Conservation (phyloP, 2,113 vertebrate genomes). For the Machaerirhynchus nigripectus region DNA sequence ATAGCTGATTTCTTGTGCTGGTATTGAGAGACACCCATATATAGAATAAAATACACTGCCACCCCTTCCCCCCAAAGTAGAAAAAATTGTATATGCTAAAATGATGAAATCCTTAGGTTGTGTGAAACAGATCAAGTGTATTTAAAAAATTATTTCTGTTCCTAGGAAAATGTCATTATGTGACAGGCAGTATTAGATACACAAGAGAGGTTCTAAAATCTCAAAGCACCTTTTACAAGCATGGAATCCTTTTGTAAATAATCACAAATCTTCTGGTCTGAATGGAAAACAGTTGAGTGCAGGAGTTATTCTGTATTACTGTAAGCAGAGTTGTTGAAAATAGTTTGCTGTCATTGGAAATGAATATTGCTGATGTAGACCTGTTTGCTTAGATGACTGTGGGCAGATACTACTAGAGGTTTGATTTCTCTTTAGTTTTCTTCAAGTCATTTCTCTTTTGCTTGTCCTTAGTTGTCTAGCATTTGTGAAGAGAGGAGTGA, state of each 20-base stretch:
- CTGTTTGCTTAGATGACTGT: not conserved
- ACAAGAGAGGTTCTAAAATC: not conserved
- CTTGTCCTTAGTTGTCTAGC: not conserved
- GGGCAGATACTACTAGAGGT: not conserved
- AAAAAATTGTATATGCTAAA: not conserved
- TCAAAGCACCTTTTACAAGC: not conserved
- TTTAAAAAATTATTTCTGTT: not conserved
- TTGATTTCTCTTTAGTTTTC: not conserved
- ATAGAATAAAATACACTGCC: not conserved
- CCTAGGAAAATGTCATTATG: not conserved
- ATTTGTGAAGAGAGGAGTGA: not conserved
- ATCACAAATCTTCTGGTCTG: not conserved
- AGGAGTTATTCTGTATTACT: not conserved
- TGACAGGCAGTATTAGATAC: not conserved
- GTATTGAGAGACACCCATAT: not conserved
- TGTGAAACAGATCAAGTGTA: not conserved
- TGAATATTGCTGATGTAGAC: not conserved
- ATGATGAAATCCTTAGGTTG: not conserved
- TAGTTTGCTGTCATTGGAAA: not conserved
- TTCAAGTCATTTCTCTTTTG: not conserved
- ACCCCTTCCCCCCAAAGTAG: rapidly evolving
- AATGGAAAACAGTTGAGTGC: not conserved
- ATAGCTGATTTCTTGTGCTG: not conserved
- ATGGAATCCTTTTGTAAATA: not conserved
- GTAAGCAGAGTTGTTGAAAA: not conserved